Evolutionary conservation across 2,113 vertebrate genomes (phyloP).

Genomic region (Cheirogaleus medius): DNA sequence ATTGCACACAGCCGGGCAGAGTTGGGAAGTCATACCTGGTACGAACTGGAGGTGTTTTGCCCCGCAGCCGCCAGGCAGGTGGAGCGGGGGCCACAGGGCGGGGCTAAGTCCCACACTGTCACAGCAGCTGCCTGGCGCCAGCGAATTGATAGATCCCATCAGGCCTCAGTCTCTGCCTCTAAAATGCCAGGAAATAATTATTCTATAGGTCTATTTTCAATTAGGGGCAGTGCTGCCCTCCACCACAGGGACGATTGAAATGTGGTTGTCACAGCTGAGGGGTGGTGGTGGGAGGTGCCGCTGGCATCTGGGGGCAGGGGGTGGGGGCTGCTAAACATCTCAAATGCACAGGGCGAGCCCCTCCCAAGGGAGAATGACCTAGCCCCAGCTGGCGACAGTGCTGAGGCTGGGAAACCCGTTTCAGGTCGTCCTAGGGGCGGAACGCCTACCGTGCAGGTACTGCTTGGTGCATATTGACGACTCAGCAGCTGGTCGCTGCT

Average conservation of each 20-base stretch:
- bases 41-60: not conserved
- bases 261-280: not conserved
- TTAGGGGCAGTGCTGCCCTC: not conserved
- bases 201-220: rapidly evolving
- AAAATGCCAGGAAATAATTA: not conserved
- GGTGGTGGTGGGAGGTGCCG: rapidly evolving
- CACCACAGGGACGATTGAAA: too few relatives aligned
- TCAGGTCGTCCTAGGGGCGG: rapidly evolving
- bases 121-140: not conserved
- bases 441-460: rapidly evolving
- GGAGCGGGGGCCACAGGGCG: not conserved
- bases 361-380: rapidly evolving
- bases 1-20: not conserved
- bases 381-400: rapidly evolving
- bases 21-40: rapidly evolving
- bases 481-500: not conserved
- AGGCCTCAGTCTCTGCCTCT: not conserved
- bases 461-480: rapidly evolving
- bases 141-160: not conserved
- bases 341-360: too few relatives aligned
- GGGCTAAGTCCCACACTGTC: too few relatives aligned
- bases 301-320: not conserved
- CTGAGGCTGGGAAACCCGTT: rapidly evolving
- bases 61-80: rapidly evolving
- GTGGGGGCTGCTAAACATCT: not conserved